phyloP scores from a whole-genome alignment of 2,888 invertebrate genomes.

The Orchestes rusci region DNA sequence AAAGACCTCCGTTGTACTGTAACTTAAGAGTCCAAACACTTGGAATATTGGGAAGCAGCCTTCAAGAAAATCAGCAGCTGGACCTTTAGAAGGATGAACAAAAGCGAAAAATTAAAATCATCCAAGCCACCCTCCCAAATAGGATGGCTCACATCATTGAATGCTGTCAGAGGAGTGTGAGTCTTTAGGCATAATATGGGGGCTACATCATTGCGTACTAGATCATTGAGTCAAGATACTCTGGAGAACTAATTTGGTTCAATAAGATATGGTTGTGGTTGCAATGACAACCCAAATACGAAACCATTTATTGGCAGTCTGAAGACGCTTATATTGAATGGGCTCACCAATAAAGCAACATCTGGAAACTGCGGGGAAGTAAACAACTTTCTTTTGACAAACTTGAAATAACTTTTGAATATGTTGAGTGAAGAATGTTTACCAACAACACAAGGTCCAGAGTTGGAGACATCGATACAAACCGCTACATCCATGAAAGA shows the following conservation, averaged over 20 bases:
- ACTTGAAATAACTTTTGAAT: conserved; percentile 6
- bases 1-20: conserved; percentile 18
- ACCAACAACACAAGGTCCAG: too few relatives aligned
- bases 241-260: conserved; percentile 17
- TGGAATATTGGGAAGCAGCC: conserved; percentile 13
- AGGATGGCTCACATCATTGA: conserved; percentile 21
- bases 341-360: too few relatives aligned
- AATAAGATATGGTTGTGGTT: conserved; percentile 15
- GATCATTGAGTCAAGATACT: background rate
- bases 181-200: background rate
- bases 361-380: too few relatives aligned
- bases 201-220: background rate
- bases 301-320: conserved; percentile 15
- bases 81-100: conserved; percentile 8
- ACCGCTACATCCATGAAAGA: too few relatives aligned
- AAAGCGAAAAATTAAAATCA: conserved; percentile 7
- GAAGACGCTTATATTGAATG: conserved; percentile 20
- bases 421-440: too few relatives aligned
- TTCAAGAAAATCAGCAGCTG: conserved; percentile 12
- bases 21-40: conserved; percentile 17
- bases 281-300: conserved; percentile 15
- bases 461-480: too few relatives aligned
- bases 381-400: conserved; percentile 10
- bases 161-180: conserved; percentile 16
- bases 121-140: conserved; percentile 24